Evolutionary conservation across 2,888 invertebrate species (phyloP), one percentile per base, ranked within the genome.

Genomic region (Laothoe populi): DNA sequence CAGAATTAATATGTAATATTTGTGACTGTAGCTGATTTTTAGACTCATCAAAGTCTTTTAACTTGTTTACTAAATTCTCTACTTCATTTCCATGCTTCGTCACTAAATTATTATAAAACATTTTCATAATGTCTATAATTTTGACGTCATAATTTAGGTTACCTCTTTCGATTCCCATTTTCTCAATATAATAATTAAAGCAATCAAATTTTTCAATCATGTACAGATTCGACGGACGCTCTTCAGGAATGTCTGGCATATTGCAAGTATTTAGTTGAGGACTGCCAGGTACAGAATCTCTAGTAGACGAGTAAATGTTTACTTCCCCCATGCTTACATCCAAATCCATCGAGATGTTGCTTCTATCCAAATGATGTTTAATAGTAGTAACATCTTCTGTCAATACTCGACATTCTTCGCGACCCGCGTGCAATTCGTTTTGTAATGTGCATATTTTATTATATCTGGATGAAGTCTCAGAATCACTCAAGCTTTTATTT

Each of bases 401-500:
- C n/a, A 92, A 73, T 69, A 82, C 86, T 64, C 84, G 85, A 65
- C 91, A 92, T 64, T 90, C 91, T 81, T 90, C 86, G 72, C 81
- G 80, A 4, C 91, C 86, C 2, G 89, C 92, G 53, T 86, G 78
- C 48, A 92, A 71, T 70, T 92, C 89, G 70, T 78, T 88, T 77
- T 88, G 90, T 58, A 92, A 74, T 0, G 90, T 89, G 64, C 85
- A 86, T 57, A 92, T 87, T 74, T 88, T 91, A 65, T 88, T 89
- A 63, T 79, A 78, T 60, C 88, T 79, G 0, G 87, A 87, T 1
- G 88, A 82, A 38, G 81, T 86, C 19, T 87, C 88, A 1, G 88
- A 86, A 63, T 90, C 90, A 67, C 86, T 88, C 5, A 86, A 79
- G 70, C 90, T 90, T 68, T 87, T 81, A 64, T 84, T 87, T 57